A percentile compares a stretch with the other conserved stretches of the same genome.
These are phyloP conservation scores for Pseudochirops corinnae DNA, from an alignment of 2,797 vertebrate genomes.

Conservation along the genomic window DNA sequence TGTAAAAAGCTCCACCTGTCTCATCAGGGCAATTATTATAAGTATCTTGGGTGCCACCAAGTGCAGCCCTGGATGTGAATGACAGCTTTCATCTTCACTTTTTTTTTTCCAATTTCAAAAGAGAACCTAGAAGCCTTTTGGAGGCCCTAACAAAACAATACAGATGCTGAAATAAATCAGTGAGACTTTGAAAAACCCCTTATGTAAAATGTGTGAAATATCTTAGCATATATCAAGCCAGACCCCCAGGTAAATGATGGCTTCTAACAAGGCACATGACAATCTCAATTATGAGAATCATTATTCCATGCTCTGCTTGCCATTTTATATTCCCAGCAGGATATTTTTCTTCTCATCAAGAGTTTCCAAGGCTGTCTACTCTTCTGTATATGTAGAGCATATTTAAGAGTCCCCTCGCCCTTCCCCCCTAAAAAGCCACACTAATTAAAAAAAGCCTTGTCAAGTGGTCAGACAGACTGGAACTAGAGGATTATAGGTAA, in stretches of 20 bases:
- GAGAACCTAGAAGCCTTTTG: conserved; percentile 57
- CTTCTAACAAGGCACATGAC: conserved; percentile 73
- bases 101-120: conserved; percentile 60
- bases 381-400: conserved; percentile 65
- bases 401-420: conserved; percentile 72
- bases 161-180: conserved; percentile 56
- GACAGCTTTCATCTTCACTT: conserved; percentile 61
- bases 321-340: conserved; percentile 79
- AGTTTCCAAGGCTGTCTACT: conserved; percentile 71
- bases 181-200: conserved; percentile 39
- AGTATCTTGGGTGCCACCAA: conserved; percentile 55
- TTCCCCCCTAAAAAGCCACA: conserved; percentile 63
- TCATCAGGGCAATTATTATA: conserved; percentile 65
- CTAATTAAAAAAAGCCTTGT: conserved; percentile 82
- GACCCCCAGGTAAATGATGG: conserved; percentile 67
- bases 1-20: neutral
- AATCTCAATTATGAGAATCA: conserved; percentile 71
- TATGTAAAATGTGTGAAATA: conserved; percentile 18
- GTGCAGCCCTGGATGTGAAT: conserved; percentile 54
- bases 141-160: conserved; percentile 52
- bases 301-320: conserved; percentile 61
- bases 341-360: conserved; percentile 68
- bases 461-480: conserved; percentile 87
- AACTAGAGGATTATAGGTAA: conserved; percentile 88
- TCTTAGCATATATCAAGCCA: conserved; percentile 44